phyloP scores from a whole-genome alignment of 2,113 vertebrate genomes.

The Silurus asotus region DNA sequence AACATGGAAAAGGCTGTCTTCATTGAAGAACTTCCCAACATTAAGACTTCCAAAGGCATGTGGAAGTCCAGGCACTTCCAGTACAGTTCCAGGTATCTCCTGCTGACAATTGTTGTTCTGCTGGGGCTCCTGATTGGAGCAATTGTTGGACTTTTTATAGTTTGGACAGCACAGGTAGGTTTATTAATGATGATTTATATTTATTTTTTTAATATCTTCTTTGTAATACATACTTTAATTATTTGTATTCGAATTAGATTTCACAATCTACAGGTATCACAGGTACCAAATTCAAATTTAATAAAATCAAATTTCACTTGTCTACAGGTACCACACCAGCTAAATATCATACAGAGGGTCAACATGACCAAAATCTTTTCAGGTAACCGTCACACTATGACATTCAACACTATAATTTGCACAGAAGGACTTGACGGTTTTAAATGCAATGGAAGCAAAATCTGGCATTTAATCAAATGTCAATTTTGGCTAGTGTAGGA shows the following conservation, averaged over 20 bases:
- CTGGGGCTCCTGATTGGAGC: conserved; percentile 13
- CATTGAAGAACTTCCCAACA: not conserved
- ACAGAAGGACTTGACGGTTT: not conserved
- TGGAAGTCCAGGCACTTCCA: not conserved
- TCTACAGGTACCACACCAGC: not conserved
- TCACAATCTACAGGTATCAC: no score
- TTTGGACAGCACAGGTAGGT: conserved; percentile 25
- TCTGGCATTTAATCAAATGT: not conserved
- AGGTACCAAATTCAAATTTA: no score
- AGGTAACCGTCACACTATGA: not conserved
- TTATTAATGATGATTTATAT: not conserved
- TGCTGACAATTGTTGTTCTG: not conserved
- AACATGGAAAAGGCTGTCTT: conserved; percentile 35
- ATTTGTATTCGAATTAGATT: no score
- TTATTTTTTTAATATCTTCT: not conserved
- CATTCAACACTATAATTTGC: not conserved
- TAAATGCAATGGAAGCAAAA: not conserved
- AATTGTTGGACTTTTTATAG: not conserved
- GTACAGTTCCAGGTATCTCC: not conserved
- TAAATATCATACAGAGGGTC: no score
- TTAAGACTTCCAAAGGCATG: not conserved
- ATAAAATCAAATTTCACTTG: not conserved
- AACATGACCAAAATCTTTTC: not conserved
- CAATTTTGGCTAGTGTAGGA: not conserved
- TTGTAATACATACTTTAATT: not conserved